Base-by-base conservation (phyloP, 2,797 vertebrate genomes). In the Mionectes olivaceus region DNA sequence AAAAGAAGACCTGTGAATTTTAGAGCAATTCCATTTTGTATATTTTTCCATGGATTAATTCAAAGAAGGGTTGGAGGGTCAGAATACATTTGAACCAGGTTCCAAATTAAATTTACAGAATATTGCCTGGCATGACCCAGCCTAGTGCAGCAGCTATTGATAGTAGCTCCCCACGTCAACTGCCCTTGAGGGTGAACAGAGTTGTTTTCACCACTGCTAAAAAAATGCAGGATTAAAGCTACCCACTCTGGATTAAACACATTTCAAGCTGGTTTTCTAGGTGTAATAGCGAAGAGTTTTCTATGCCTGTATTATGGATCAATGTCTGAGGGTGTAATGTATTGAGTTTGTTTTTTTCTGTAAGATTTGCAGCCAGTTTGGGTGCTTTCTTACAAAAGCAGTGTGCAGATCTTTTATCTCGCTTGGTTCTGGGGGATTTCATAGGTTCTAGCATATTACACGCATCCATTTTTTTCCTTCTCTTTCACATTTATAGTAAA, bases 91-190 rank as follows among this genome's bases (percentile, higher is more conserved):
- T 56, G 41, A 89, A 68, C 9, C 11, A 75, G 9, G 15, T 19
- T 84, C 9, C 23, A 68, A 63, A 71, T 33, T 65, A 57, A 81
- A 55, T 39, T 16, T 79, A 41, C 17, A 57, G 50, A 50, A 57
- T 24, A 61, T 9, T 0, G 0, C 7, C 24, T 37, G 10, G 6
- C n/a, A 47, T 35, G 28, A 56, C 7, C 6, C 4, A 80, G 19
- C 11, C 56, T 69, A 24, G 22, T 21, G 19, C 19, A 78, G 28
- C 21, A 75, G 9, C 18, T 79, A 19, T 12, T 49, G 39, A 37
- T 30, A 60, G 47, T 14, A 49, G 11, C 9, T 71, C 9, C 4
- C 13, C 21, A 52, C 2, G 3, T 9, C 33, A 71, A 28, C 7
- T 41, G 25, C 21, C 16, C 14, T 61, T 35, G 19, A 63, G 22